Evolutionary conservation across 2,888 invertebrate genomes (phyloP).

Genomic region (Dione vanillae): DNA sequence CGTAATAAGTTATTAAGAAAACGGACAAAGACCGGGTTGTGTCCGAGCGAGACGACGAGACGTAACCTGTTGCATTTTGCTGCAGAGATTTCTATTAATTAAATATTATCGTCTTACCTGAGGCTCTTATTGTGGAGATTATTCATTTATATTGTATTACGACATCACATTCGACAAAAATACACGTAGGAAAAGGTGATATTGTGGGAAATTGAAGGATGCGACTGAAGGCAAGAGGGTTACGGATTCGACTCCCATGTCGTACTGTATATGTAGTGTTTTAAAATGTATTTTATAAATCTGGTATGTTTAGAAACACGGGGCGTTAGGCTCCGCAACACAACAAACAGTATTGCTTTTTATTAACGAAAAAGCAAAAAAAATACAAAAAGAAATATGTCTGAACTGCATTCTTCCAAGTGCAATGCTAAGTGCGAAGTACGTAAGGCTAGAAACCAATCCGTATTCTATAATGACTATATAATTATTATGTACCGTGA

Average conservation of each 20-base stretch:
- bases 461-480: too few species aligned
- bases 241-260: background rate
- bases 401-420: background rate
- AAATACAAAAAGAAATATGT: background rate
- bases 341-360: too few species aligned
- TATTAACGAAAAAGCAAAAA: background rate
- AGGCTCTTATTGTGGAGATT: background rate
- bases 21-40: slow-evolving; percentile 17
- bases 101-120: slow-evolving; percentile 13
- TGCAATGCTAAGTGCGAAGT: too few species aligned
- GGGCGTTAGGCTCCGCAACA: too few species aligned
- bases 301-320: too few species aligned
- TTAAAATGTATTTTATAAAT: too few species aligned
- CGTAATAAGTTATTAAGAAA: slow-evolving; percentile 28
- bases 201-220: too few species aligned
- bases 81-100: slow-evolving; percentile 23
- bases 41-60: background rate
- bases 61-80: slow-evolving; percentile 15
- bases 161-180: background rate
- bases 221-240: background rate
- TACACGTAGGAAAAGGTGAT: too few species aligned
- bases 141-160: background rate
- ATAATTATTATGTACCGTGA: too few species aligned
- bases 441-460: too few species aligned
- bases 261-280: too few species aligned